phyloP scores from a whole-genome alignment of 2,888 invertebrate species.

The Dermolepida albohirtum region DNA sequence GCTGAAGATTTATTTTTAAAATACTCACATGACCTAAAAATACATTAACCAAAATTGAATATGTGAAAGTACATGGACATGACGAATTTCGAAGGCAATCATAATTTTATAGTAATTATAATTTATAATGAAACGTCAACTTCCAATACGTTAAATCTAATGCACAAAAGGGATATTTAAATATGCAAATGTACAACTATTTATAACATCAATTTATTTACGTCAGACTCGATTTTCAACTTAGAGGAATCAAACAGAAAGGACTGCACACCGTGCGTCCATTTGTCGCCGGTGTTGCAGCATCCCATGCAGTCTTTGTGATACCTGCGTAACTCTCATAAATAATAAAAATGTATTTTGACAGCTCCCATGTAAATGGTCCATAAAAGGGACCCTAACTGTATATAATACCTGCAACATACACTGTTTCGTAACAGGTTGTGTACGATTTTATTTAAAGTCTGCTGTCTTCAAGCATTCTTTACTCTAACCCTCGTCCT shows the following conservation, averaged over 20 bases:
- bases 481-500: background rate
- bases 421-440: slow-evolving; percentile 18
- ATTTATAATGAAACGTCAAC: no score
- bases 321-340: slow-evolving; percentile 35
- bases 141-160: no score
- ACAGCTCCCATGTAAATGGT: slow-evolving; percentile 40
- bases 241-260: slow-evolving; percentile 7
- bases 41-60: no score
- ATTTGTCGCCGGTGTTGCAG: slow-evolving; percentile 28
- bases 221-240: slow-evolving; percentile 12
- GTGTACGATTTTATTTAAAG: slow-evolving; percentile 3
- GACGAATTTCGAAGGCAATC: no score
- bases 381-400: slow-evolving; percentile 33
- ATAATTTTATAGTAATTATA: no score
- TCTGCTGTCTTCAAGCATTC: slow-evolving; percentile 22
- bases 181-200: no score
- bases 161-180: no score
- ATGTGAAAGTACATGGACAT: no score
- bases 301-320: slow-evolving; percentile 33
- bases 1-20: no score
- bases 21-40: no score
- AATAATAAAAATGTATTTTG: slow-evolving; percentile 42
- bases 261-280: slow-evolving; percentile 22
- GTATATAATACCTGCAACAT: slow-evolving; percentile 2
- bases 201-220: slow-evolving; percentile 17